Percentiles rank a stretch among this genome's conserved stretches.
These are phyloP conservation scores for Listronotus oregonensis DNA, from an alignment of 1,140 invertebrate genomes.

Conservation along the genomic window DNA sequence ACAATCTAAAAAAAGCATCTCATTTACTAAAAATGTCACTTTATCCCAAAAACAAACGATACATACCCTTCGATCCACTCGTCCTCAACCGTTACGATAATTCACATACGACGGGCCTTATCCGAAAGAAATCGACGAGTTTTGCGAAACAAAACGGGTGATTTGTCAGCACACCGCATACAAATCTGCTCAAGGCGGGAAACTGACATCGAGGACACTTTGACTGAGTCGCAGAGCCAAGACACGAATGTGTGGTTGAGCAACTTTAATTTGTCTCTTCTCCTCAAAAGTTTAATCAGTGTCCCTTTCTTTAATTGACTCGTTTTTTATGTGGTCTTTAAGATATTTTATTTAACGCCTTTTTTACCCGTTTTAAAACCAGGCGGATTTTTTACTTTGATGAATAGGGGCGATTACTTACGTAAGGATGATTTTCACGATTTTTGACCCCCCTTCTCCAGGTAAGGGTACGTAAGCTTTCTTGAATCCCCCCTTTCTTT, in stretches of 20 bases:
- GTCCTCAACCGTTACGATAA: constrained; percentile 8
- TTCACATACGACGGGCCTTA: constrained; percentile 21
- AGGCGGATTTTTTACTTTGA: too few relatives aligned
- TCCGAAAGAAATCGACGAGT: constrained; percentile 35
- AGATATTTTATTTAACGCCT: not conserved
- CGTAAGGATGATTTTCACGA: too few relatives aligned
- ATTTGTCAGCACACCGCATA: constrained; percentile 36
- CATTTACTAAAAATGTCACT: too few relatives aligned
- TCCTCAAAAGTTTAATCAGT: constrained; percentile 36
- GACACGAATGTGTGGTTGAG: constrained; percentile 39
- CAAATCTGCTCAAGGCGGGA: constrained; percentile 33
- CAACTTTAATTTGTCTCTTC: constrained; percentile 29
- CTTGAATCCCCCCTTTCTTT: too few relatives aligned
- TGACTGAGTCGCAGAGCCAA: constrained; percentile 33
- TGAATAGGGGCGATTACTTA: too few relatives aligned
- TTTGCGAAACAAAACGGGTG: constrained; percentile 24
- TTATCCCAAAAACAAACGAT: not conserved
- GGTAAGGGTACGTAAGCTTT: too few relatives aligned
- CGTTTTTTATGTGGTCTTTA: constrained; percentile 20
- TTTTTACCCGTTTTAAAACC: not conserved
- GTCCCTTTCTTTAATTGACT: constrained; percentile 35
- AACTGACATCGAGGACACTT: constrained; percentile 32
- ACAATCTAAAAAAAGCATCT: too few relatives aligned
- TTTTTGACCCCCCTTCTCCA: too few relatives aligned
- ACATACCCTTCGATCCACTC: not conserved